Percentiles rank a stretch among this genome's conserved stretches.
Evolutionary conservation across 2,888 invertebrate genomes (phyloP).

Genomic region (Ophraella communa): DNA sequence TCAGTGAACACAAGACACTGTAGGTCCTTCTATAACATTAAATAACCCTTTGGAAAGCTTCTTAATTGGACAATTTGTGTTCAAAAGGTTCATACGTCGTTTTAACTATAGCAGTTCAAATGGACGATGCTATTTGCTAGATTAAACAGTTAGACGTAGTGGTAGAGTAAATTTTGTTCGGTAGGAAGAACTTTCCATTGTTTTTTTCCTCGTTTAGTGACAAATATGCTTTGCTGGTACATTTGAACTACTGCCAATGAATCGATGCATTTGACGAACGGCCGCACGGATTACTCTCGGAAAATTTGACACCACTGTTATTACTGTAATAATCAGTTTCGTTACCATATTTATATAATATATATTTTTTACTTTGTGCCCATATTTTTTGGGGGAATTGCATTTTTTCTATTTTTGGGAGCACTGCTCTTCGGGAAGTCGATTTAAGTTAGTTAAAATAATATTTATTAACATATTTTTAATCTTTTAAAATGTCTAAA

Average conservation of each 20-base stretch:
- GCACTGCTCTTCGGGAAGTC: not conserved
- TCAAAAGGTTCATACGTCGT: no score
- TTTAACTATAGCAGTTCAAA: no score
- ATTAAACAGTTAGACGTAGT: no score
- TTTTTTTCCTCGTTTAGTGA: not conserved
- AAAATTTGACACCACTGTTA: conserved; percentile 16
- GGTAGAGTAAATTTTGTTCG: no score
- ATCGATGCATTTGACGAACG: not conserved
- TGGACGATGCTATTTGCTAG: no score
- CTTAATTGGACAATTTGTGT: no score
- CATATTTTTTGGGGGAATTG: not conserved
- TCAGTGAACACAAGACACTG: no score
- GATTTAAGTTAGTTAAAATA: not conserved
- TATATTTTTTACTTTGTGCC: conserved; percentile 11
- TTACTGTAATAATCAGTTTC: conserved; percentile 8
- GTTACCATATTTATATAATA: conserved; percentile 26
- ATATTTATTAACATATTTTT: not conserved
- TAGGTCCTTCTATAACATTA: no score
- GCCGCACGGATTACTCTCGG: no score
- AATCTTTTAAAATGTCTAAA: not conserved
- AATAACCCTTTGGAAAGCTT: no score
- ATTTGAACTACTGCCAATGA: not conserved
- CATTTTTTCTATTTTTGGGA: not conserved
- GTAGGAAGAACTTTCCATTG: no score
- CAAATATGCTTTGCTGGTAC: not conserved